Base-by-base conservation (phyloP, 2,888 invertebrate species). In the Brachynemurus nebulosus region DNA sequence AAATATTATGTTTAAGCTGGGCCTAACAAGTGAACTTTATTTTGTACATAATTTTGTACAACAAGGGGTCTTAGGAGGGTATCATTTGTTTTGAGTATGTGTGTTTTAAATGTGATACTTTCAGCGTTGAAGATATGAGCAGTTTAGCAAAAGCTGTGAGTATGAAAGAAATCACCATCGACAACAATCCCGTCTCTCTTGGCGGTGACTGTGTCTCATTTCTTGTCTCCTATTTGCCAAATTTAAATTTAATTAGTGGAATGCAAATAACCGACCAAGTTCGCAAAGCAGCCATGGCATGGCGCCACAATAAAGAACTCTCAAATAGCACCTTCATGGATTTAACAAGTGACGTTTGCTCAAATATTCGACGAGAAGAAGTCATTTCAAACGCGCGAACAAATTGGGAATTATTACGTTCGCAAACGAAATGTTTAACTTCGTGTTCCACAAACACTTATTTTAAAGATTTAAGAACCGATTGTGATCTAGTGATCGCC, bases 171-270 rank as follows among this genome's bases (percentile, higher is more conserved):
- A 76, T 93, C 39, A 82, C 89, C 16, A 75, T 93, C 46, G 92
- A 88, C 60, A 84, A 83, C 48, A 89, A 89, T 65, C 86, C 88
- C 1, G 78, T 89, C 8, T 80, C 82, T 16, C 62, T 83, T 48
- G 80, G 77, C n/a, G 80, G 83, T 0, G 86, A 88, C 54, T 88
- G 85, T 57, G 76, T 82, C 3, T 82, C 86, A 1, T 88, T 86
- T 59, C 63, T 88, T 36, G 85, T 88, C 0, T 83, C 86, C 0
- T 83, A 85, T 60, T 64, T 88, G 48, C 84, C 86, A 18, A 76
- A 78, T 58, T 67, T 89, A 49, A 66, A 75, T 46, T 71, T 78
- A 37, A 65, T 89, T 34, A 86, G 86, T 52, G 76, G 78, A 52
- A 82, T 86, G 79, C 78, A 80, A 54, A 76, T 86, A 19, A 85